Conservation (phyloP, 2,797 vertebrate genomes). For the Vipera ursinii region DNA sequence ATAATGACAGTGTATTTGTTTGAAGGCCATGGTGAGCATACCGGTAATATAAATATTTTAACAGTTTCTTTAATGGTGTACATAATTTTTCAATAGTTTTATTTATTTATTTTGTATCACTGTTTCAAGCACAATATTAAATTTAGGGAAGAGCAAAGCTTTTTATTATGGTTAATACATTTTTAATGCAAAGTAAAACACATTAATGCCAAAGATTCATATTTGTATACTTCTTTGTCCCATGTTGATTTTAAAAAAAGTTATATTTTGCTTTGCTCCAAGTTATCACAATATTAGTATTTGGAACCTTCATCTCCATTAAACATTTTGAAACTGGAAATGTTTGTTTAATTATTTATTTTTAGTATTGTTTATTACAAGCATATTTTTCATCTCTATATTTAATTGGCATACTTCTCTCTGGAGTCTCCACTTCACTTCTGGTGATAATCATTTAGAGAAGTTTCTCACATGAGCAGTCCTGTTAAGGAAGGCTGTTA, state of each 20-base stretch:
- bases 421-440: background rate
- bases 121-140: constrained; percentile 5
- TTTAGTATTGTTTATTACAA: constrained; percentile 25
- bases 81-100: background rate
- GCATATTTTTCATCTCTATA: constrained; percentile 15
- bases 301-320: background rate
- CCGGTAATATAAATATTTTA: background rate
- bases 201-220: background rate
- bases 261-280: background rate
- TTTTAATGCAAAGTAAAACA: constrained; percentile 33
- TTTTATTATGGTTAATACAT: constrained; percentile 27
- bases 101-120: background rate
- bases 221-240: constrained; percentile 23
- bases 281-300: constrained; percentile 1
- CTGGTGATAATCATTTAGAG: background rate
- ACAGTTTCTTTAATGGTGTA: constrained; percentile 8
- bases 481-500: constrained; percentile 31
- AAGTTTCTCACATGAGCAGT: background rate
- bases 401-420: constrained; percentile 39
- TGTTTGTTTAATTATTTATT: background rate
- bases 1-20: background rate
- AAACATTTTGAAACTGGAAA: background rate
- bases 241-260: constrained; percentile 12
- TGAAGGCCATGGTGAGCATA: background rate
- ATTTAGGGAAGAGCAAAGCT: constrained; percentile 11